Base-by-base conservation (phyloP, 2,888 invertebrate species). In the Athripsodes cinereus region DNA sequence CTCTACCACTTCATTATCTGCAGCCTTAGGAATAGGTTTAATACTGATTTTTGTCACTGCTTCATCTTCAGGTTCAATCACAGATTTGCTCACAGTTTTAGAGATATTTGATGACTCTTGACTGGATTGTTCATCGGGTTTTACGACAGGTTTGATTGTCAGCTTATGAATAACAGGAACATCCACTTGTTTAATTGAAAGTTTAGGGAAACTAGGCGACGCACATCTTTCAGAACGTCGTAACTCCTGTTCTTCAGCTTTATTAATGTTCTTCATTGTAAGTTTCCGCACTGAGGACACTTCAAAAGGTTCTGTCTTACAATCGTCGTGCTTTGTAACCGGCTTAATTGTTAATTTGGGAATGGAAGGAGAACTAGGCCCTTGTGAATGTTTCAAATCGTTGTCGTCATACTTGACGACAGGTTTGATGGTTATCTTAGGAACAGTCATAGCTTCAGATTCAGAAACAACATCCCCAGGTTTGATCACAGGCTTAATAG, bases 331-430 rank as follows among this genome's bases (percentile, higher is more conserved):
- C 69, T 75, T 78, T 50, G 78, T 68, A 67, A 81, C 78, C 68
- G 80, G 80, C 72, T 81, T 81, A 70, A 81, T 81, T 68, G 76
- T 78, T 69, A 78, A 67, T 74, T 77, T 78, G 69, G 74, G 75
- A 67, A 78, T 71, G 2, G 22, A n/a, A 19, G 48, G 31, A 16
- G 53, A 44, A n/a, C 11, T 26, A 2, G 50, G 13, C 6, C 22
- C 21, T 50, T 50, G 52, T 8, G 50, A 55, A 20, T 58, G n/a
- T 52, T 56, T 40, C 48, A 53, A 44, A 52, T 50, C 70, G 61
- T 72, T 64, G 64, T 75, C 62, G 34, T 60, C 60, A 13, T 18
- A 21, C 22, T 50, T 49, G 22, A 16, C 21, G 20, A 53, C 52
- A 49, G 46, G 70, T 57, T 76, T 67, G 61, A 76, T 66, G 66